Evolutionary conservation across 2,113 vertebrate species (phyloP).

Genomic region (Zosterops lateralis): DNA sequence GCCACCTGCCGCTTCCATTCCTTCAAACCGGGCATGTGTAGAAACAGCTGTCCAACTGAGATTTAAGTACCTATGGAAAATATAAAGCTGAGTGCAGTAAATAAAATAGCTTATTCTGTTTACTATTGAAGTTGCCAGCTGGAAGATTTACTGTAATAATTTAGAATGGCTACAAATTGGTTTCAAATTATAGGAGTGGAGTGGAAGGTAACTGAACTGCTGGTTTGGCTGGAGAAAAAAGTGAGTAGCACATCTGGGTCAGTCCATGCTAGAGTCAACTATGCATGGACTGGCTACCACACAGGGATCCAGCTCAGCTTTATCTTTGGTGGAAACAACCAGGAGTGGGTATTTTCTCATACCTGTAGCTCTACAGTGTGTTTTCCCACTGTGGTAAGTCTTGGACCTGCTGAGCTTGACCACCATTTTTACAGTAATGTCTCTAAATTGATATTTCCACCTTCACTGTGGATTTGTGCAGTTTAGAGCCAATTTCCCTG

Average conservation of each 20-base stretch:
- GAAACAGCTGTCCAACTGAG: neutral
- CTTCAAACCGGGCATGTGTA: neutral
- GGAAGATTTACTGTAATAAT: neutral
- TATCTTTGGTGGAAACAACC: neutral
- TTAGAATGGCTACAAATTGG: neutral
- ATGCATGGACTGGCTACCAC: neutral
- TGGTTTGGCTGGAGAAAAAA: neutral
- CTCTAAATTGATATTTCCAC: neutral
- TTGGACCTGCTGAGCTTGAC: neutral
- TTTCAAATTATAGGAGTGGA: neutral
- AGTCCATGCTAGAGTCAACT: neutral
- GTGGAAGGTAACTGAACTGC: neutral
- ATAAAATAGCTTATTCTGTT: neutral
- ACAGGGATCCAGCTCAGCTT: neutral
- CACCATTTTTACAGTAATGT: neutral
- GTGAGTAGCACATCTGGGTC: neutral
- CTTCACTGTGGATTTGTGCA: neutral
- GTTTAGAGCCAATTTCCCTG: neutral
- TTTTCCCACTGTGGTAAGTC: neutral
- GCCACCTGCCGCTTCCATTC: neutral
- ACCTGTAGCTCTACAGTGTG: neutral
- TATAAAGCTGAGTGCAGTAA: neutral
- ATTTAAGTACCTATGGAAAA: neutral
- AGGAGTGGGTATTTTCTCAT: neutral
- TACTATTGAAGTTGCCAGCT: neutral